phyloP scores from a whole-genome alignment of 2,113 vertebrate genomes.

The Rafetus swinhoei region DNA sequence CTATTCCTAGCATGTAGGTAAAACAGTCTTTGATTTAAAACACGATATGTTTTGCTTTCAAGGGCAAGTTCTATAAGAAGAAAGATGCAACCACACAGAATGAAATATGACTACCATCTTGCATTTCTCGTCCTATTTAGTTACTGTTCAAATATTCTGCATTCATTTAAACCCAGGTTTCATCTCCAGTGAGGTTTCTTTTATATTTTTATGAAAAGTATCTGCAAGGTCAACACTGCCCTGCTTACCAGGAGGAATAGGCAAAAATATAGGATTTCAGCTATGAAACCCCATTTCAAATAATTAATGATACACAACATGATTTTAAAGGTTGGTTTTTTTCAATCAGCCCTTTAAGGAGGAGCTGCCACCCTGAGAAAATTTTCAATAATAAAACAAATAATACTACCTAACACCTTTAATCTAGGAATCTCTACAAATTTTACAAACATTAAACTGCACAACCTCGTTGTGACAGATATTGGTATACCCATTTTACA shows the following conservation, averaged over 20 bases:
- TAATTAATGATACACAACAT: neutral
- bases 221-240: constrained; percentile 70
- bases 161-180: constrained; percentile 67
- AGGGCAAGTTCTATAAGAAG: constrained; percentile 76
- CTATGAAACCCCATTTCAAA: neutral
- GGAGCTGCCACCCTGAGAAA: neutral
- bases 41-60: constrained; percentile 79
- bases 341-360: neutral
- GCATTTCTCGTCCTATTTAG: constrained; percentile 74
- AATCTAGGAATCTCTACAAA: neutral
- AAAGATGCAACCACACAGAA: constrained; percentile 74
- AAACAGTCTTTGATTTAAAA: constrained; percentile 77
- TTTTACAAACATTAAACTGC: neutral
- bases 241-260: constrained; percentile 31
- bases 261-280: neutral
- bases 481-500: too few relatives aligned
- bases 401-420: neutral
- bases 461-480: neutral
- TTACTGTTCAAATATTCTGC: constrained; percentile 75
- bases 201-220: constrained; percentile 48
- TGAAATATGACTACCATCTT: constrained; percentile 79
- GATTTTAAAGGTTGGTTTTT: neutral
- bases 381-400: neutral
- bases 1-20: constrained; percentile 72
- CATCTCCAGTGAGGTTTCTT: constrained; percentile 32